Base-by-base conservation (phyloP, 2,888 invertebrate species). In the Poecilus cupreus region DNA sequence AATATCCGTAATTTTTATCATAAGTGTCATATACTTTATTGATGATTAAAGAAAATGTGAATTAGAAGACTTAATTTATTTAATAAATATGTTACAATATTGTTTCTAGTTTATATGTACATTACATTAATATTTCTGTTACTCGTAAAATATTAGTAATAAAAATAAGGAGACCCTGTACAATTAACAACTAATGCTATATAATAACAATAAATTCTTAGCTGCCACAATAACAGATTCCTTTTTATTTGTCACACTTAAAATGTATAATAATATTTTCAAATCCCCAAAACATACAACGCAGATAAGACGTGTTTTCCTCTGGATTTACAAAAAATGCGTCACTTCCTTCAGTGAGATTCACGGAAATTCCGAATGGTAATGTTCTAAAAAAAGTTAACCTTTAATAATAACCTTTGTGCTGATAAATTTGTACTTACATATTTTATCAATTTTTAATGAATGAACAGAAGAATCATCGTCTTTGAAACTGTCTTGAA, bases 201-300 rank as follows among this genome's bases (percentile, higher is more conserved):
- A 54, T 54, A 54, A 54, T 54, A 54, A 54, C 54, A 54, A 54
- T 54, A 54, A 54, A 6, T 3, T 22, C 11, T n/a, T 49, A 49
- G 5, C 16, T 49, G 13, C 18, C 22, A 20, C 3, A 20, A 32
- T 32, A 26, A 6, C 10, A 54, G 18, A 18, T 54, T 20, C 54
- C 8, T 5, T 8, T 32, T 32, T 32, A 5, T 3, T 32, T 32
- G 4, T 32, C 5, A 26, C 26, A 26, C 2, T 5, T 32, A 6
- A 32, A 32, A 32, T 32, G 4, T 3, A 6, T 32, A 32, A 1
- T n/a, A n/a, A n/a, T n/a, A 32, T 8, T 32, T 32, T 26, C n/a
- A n/a, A n/a, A n/a, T 26, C 3, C 5, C 5, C 26, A 2, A 26
- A 49, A 49, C 46, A 26, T 49, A 49, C 2, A 49, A 16, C 16